Base-by-base conservation (phyloP, 30 jellyfish, hydroid and myxozoan genomes). In the Nemopilema nomurai region DNA sequence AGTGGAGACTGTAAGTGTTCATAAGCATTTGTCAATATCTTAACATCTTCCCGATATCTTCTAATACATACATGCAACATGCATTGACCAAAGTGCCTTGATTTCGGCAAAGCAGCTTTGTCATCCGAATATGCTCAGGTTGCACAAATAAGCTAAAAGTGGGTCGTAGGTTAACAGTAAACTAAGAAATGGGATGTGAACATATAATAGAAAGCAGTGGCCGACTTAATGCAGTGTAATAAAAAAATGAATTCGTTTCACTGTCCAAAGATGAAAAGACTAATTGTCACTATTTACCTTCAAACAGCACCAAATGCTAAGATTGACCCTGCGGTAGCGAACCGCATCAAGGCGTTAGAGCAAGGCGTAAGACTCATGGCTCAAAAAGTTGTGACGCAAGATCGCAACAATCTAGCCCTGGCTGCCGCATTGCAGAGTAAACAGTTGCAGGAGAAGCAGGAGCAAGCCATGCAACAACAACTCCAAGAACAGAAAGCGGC, bases 341-440 rank as follows among this genome's bases (percentile, higher is more conserved):
- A 69, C 16, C 71, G 85, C 67, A 77, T 84, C 16, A 74, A 74
- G 27, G 22, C 82, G 1, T 76, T 84, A 1, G 93, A 84, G 30
- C 67, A 84, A 23, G 93, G 93, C 30, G 8, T 84, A 52, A 57
- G 76, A 25, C 20, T 84, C 8, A 84, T 84, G 93, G 93, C 93
- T 7, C 81, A 75, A 27, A 84, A 84, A 41, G 87, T 84, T 20
- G 87, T 84, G 6, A 49, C 76, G 9, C 79, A 84, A 64, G 87
- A 74, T 67, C 67, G 66, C 20, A 41, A 84, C 30, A 84, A 84
- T 52, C 66, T 57, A 74, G 83, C 81, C 9, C 79, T 84, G 32
- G 76, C 84, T 20, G 30, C 80, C 1, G 93, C 87, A 21, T 65
- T 84, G 67, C 87, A 84, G 57, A 84, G 76, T 82, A 84, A 84